Base-by-base conservation (phyloP, 1,140 invertebrate species). In the Chironomus tepperi region DNA sequence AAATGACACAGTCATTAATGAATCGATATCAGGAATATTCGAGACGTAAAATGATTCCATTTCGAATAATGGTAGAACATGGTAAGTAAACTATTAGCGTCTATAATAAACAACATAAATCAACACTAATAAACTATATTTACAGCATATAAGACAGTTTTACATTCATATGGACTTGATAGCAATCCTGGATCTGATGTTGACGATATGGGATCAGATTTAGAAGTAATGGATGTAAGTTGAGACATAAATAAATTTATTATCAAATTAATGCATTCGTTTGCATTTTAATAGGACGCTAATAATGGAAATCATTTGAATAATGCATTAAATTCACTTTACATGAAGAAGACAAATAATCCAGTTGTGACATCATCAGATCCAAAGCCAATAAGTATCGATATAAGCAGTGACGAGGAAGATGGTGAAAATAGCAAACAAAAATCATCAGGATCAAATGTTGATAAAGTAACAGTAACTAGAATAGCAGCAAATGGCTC, bases 1-100 rank as follows among this genome's bases (percentile, higher is more conserved):
- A 88, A 79, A 91, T 92, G 89, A 88, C 89, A 77, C 88, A 89
- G 79, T 84, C 86, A 77, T 84, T 93, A 42, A 89, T 89, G 84
- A 87, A 85, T 78, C 86, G 86, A 77, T 91, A 89, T 81, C 85
- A 86, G 18, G 90, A 92, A 77, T 92, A 92, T 81, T 85, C 84
- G 73, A 86, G 86, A 78, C 89, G 87, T 78, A 91, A 90, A 81
- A 84, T 88, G 73, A 85, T 81, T 73, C 85, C 88, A 24, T 92
- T 93, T 80, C 86, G 86, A 79, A 83, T 84, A 75, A 83, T 87
- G 80, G 89, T 92, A 76, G 88, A 84, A 80, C 83, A 83, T 85
- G 87, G 80, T 88, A 85, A 76, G 81, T 82, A 64, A 10, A 82
- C 80, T 19, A 80, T 83, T 19, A 77, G 78, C 76, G 79, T 12